Evolutionary conservation across 1,140 invertebrate species (phyloP), one percentile per base, ranked within the genome.

Genomic region (Drosophila ogumai): DNA sequence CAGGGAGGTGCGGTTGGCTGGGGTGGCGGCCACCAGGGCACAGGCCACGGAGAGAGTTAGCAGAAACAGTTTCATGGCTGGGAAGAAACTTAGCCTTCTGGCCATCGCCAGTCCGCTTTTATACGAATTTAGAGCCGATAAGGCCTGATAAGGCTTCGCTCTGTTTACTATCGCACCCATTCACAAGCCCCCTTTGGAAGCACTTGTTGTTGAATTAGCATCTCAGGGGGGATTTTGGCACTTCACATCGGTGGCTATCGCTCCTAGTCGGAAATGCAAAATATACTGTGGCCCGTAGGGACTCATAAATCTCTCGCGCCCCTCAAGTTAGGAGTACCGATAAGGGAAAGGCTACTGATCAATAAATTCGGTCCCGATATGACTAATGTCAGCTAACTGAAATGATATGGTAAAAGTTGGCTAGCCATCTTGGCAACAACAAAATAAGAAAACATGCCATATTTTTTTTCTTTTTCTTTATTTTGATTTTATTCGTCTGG

Each of bases 51-150:
- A 47, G 13, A 76, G 47, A 25, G 79, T 41, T 28, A 69, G 10
- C 17, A 81, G 10, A 0, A 80, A 61, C 34, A 56, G 13, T 58
- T 81, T 78, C 82, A 86, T 86, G 44, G 38, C 63, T 66, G 13
- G 6, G 12, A 19, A 36, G 28, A 65, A 50, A 52, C 60, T 69
- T 43, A 47, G 13, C 41, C 13, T 6, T n/a, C 10, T 13, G 12
- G 3, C 13, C 15, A 28, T 0, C 4, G 9, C 4, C 6, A 31
- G 12, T 6, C 2, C 3, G 3, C 15, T 54, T 69, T 54, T 69
- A 69, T 69, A 67, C 38, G 12, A 43, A 28, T 13, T n/a, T 10
- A 2, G 1, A 28, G 10, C 8, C 15, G 61, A 64, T 64, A 64
- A 57, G 50, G 13, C 6, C 1, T 55, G 52, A 55, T 54, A 54